Evolutionary conservation across 2,797 vertebrate species (phyloP).

Genomic region (Crypturellus tataupa): DNA sequence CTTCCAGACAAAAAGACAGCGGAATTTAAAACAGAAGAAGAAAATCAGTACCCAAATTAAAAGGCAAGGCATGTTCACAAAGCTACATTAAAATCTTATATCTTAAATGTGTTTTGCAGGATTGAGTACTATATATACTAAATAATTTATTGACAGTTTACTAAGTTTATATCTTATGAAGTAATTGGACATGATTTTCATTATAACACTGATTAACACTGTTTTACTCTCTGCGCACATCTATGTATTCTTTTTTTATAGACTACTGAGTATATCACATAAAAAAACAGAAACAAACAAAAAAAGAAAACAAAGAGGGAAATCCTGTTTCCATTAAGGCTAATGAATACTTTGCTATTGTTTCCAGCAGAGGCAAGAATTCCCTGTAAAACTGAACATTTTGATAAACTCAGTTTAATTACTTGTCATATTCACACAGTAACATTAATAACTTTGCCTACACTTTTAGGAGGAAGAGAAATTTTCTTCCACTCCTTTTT

Average conservation of each 20-base stretch:
- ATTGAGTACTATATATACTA: not conserved
- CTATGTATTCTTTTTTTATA: not conserved
- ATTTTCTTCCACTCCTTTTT: not conserved
- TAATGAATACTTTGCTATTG: not conserved
- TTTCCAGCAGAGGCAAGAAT: not conserved
- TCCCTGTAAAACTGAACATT: not conserved
- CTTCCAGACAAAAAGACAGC: not conserved
- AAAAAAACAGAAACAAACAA: not conserved
- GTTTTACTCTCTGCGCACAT: not conserved
- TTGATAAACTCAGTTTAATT: not conserved
- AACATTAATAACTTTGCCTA: not conserved
- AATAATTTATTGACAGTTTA: not conserved
- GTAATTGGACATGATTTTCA: not conserved
- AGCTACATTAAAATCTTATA: not conserved
- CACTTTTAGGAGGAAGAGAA: not conserved
- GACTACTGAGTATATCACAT: not conserved
- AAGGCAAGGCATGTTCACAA: not conserved
- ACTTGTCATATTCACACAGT: not conserved
- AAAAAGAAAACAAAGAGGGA: not conserved
- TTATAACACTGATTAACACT: not conserved
- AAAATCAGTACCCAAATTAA: not conserved
- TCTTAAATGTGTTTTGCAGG: not conserved
- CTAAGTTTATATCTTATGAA: not conserved
- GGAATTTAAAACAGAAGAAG: not conserved
- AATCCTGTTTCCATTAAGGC: conserved; percentile 13